Evolutionary conservation across 2,113 vertebrate genomes (phyloP), one percentile per base, ranked within the genome.

Genomic region (Lagenorhynchus albirostris): DNA sequence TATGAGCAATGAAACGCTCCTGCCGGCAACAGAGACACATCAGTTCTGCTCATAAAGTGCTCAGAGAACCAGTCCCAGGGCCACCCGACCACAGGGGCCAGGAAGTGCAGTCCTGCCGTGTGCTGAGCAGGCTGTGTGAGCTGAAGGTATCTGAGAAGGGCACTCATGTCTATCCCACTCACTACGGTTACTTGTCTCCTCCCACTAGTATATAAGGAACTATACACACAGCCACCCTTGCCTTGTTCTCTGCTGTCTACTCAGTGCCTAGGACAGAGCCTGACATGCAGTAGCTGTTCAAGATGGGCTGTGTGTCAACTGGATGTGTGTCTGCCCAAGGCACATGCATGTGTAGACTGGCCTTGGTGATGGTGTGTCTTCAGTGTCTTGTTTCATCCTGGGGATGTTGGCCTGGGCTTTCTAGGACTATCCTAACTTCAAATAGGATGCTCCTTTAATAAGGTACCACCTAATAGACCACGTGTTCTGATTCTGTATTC

Each of bases 301-400:
- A 3, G 8, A 6, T 3, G 8, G 31, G 8, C 13, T 14, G 7
- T 5, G 23, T 26, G 31, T 71, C 31, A 3, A 1, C 25, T 25
- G 90, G 65, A 20, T 2, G 25, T 55, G 18, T 58, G 47, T 68
- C 47, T 23, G 81, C 26, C 26, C 20, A 3, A 26, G 10, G 15
- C 2, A 4, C 15, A 1, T 0, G 2, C 29, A 2, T 4, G 7
- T 12, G 29, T 2, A 36, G 38, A 2, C 33, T 1, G 6, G 36
- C 18, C 0, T 2, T 21, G 38, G 41, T 1, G 29, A 6, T 1
- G 4, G 13, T 6, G 26, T 6, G 44, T 87, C 76, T 33, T n/a
- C 25, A 13, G 38, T 6, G 2, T 15, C 50, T 25, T 38, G 14
- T n/a, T 47, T 84, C 84, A 26, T 80, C 26, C 2, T 8, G 2